Conservation (phyloP, 2,888 invertebrate genomes). For the Zelleria hepariella region DNA sequence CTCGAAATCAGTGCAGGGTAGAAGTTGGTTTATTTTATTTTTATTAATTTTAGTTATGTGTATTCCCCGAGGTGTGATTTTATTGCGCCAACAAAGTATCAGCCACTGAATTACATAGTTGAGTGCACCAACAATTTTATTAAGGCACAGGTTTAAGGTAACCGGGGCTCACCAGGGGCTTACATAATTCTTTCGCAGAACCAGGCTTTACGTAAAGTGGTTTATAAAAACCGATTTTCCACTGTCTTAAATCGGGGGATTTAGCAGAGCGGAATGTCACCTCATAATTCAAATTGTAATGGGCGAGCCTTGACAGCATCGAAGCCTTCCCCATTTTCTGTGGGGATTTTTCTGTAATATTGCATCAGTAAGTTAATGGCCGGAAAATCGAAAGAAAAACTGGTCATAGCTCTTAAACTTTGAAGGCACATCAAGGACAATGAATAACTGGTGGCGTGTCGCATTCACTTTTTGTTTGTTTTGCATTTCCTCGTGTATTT, state of each 20-base stretch:
- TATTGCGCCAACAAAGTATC: background rate
- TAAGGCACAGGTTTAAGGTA: no score
- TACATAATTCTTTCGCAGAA: background rate
- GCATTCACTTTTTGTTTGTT: slow-evolving; percentile 1
- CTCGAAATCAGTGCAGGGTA: no score
- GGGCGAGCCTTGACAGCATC: background rate
- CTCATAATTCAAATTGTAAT: background rate
- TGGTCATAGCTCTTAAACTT: background rate
- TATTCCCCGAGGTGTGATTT: background rate
- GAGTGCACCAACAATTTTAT: background rate
- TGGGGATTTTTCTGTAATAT: background rate
- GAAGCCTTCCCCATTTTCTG: background rate
- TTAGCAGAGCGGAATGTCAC: background rate
- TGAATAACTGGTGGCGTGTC: background rate
- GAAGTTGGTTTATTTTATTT: no score
- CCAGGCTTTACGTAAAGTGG: background rate
- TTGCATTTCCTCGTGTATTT: background rate
- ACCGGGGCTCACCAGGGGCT: background rate
- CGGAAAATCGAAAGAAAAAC: background rate
- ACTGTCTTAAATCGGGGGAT: background rate
- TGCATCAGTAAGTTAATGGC: background rate
- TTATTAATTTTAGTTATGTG: no score
- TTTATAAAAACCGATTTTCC: background rate
- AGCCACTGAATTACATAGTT: background rate
- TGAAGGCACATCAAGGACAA: background rate